These are phyloP conservation scores for Andrena dorsata DNA, from an alignment of 2,888 invertebrate species.

Conservation along the genomic window DNA sequence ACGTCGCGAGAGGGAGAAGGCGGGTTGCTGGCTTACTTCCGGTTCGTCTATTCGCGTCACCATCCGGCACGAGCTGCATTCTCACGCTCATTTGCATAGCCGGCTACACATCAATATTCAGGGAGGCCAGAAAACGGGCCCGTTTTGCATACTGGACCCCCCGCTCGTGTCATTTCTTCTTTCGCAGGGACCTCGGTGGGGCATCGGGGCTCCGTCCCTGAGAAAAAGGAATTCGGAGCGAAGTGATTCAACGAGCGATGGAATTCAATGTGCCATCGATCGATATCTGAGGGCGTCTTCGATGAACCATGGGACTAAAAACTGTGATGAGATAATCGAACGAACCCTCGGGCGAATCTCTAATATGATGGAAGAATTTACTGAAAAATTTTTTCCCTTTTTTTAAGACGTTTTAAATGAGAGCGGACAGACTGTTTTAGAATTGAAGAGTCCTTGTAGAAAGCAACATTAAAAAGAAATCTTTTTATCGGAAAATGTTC, in stretches of 20 bases:
- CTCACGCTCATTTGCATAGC: constrained; percentile 84
- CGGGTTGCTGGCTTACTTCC: constrained; percentile 76
- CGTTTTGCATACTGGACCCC: constrained; percentile 83
- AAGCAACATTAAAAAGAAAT: no score
- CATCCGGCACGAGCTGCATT: constrained; percentile 82
- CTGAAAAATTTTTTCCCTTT: not conserved
- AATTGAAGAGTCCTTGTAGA: no score
- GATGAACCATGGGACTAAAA: constrained; percentile 7
- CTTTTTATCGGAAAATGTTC: no score
- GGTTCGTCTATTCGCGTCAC: constrained; percentile 79
- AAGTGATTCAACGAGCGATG: constrained; percentile 29
- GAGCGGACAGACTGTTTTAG: no score
- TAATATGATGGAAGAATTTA: not conserved
- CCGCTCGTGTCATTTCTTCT: constrained; percentile 79
- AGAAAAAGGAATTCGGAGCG: constrained; percentile 62
- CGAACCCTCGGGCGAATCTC: not conserved
- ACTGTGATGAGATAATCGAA: not conserved
- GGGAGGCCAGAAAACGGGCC: constrained; percentile 81
- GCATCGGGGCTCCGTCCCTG: constrained; percentile 71
- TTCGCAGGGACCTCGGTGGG: constrained; percentile 76
- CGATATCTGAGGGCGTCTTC: constrained; percentile 15
- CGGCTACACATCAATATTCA: constrained; percentile 83
- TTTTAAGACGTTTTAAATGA: no score
- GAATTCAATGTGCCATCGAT: constrained; percentile 40
- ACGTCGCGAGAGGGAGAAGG: constrained; percentile 49